phyloP scores from a whole-genome alignment of 2,113 vertebrate genomes.

The Rhinolophus sinicus region DNA sequence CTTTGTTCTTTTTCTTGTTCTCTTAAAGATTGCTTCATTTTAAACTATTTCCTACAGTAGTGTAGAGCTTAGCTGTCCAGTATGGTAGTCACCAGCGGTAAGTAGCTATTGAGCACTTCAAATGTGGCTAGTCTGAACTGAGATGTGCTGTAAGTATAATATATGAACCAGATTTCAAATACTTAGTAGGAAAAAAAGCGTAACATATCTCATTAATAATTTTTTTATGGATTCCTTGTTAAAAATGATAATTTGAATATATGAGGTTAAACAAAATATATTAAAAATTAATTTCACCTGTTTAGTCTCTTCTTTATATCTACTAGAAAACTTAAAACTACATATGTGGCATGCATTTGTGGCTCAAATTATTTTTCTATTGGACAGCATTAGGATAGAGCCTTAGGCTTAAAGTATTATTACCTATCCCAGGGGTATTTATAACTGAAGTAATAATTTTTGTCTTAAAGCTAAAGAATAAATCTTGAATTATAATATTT shows the following conservation, averaged over 20 bases:
- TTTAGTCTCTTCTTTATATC: background rate
- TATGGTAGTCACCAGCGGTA: background rate
- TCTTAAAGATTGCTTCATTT: background rate
- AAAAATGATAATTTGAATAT: constrained; percentile 24
- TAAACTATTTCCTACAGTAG: background rate
- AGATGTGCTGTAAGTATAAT: background rate
- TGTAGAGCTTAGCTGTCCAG: background rate
- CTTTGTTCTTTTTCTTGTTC: constrained; percentile 8
- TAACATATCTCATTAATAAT: background rate
- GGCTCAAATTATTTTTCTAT: background rate
- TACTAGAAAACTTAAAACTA: background rate
- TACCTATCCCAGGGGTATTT: background rate
- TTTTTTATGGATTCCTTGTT: constrained; percentile 2
- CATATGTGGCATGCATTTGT: background rate
- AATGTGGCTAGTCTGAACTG: background rate
- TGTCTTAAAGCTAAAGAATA: constrained; percentile 31
- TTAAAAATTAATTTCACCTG: background rate
- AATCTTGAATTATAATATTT: constrained; percentile 27
- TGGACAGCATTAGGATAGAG: background rate
- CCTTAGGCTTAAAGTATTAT: background rate
- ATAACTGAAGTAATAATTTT: constrained; percentile 16
- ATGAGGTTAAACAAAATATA: constrained; percentile 16
- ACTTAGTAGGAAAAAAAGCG: background rate
- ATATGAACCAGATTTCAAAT: background rate
- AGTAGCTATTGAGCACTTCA: background rate